A percentile compares a stretch with the other conserved stretches of the same genome.
These are phyloP conservation scores for Halcyon malimbica DNA, from an alignment of 2,113 vertebrate genomes.

Conservation along the genomic window DNA sequence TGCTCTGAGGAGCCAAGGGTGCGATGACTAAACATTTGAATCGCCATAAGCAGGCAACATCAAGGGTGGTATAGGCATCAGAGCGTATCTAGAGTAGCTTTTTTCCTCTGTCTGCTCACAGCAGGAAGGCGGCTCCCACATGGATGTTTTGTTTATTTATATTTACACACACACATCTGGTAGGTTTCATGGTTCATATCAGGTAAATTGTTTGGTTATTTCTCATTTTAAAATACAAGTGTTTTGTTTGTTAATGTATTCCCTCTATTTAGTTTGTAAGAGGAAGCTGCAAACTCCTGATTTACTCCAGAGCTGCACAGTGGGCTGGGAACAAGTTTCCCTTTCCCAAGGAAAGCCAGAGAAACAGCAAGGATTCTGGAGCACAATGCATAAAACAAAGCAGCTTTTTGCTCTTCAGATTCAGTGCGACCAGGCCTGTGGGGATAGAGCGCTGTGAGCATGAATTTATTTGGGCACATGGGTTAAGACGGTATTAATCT, in stretches of 20 bases:
- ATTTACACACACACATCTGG: background rate
- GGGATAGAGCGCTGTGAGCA: background rate
- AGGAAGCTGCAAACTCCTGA: background rate
- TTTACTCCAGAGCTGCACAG: background rate
- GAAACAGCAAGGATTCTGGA: background rate
- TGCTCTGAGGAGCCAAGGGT: background rate
- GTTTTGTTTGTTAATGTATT: conserved; percentile 16
- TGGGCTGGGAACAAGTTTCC: background rate
- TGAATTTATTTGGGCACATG: background rate
- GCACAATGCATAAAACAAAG: background rate
- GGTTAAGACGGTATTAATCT: background rate
- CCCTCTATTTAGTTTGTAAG: conserved; percentile 11
- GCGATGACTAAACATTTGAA: background rate
- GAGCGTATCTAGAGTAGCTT: background rate
- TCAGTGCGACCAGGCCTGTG: background rate
- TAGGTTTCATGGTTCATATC: background rate
- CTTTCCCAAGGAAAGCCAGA: background rate
- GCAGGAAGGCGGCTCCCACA: background rate
- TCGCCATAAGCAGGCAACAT: background rate
- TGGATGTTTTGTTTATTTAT: conserved; percentile 6
- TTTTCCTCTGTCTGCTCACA: background rate
- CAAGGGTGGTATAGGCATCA: background rate
- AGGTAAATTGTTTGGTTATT: conserved; percentile 35
- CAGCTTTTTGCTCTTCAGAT: background rate
- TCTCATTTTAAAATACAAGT: conserved; percentile 19